Evolutionary conservation across 2,113 vertebrate species (phyloP), one percentile per base, ranked within the genome.

Genomic region (Salvelinus sp.): DNA sequence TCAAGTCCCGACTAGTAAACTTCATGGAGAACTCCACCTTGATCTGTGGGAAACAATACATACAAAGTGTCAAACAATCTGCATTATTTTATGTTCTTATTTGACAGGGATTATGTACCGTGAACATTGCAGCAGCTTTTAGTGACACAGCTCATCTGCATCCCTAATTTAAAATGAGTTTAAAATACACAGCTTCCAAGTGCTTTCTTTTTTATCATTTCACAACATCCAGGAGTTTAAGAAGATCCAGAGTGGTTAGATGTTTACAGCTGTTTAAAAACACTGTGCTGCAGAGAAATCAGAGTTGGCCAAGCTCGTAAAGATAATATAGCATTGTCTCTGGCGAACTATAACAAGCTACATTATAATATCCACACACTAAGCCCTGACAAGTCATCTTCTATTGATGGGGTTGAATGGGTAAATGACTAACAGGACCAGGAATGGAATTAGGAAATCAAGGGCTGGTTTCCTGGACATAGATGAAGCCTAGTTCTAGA

Each of bases 21-120:
- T 99, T 99, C 96, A 99, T 99, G 79, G 98, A 99, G 90, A 99
- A 98, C 84, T 99, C 97, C 90, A 99, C 98, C 88, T 99, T 97
- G 88, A 99, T 98, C 97, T 99, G 89, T 16, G 20, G 75, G 77
- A 50, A 30, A 13, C 66, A 9, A 72, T 23, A 30, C 16, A 86
- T 23, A 48, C 44, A 63, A 23, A 28, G 66, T 44, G 69, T 6
- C 60, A 70, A n/a, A 18, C 50, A 54, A 18, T 14, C 16, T 14
- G 12, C 12, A 54, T 54, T 18, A 54, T 54, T 10, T 10, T 4
- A 1, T 16, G 18, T 3, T 3, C 16, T 54, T 4, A 16, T 44
- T 44, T 44, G 38, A 44, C 38, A 44, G 38, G 38, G 38, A 44
- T 9, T 9, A 44, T 44, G 38, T 44, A 44, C 38, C 7, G 9